These are phyloP conservation scores for Harmothoe impar DNA, from an alignment of 2,888 invertebrate species.

Conservation along the genomic window DNA sequence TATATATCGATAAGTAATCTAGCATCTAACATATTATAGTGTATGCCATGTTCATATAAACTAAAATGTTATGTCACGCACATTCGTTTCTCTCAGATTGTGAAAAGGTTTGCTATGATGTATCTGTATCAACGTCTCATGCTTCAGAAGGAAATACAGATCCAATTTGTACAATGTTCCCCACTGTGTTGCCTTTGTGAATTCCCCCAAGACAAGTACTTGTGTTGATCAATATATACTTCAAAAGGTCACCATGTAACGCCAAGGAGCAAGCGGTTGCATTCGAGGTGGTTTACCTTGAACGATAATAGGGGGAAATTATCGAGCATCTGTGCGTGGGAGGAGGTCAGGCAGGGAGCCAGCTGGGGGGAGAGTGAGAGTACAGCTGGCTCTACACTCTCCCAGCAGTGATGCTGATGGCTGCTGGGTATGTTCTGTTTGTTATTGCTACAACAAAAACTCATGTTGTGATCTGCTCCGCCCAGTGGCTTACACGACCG, in stretches of 20 bases:
- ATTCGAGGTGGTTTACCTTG: not conserved
- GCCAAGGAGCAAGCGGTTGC: not conserved
- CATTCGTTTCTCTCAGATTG: no score
- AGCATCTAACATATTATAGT: no score
- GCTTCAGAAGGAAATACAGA: no score
- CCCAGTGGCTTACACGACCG: not conserved
- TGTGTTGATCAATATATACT: no score
- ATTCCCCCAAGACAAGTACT: no score
- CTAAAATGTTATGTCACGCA: no score
- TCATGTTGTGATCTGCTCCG: not conserved
- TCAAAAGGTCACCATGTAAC: not conserved
- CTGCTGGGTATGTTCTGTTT: not conserved
- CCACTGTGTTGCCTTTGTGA: no score
- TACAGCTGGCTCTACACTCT: not conserved
- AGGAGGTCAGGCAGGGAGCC: not conserved
- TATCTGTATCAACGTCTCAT: no score
- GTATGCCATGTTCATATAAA: no score
- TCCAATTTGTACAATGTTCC: no score
- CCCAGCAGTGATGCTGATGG: not conserved
- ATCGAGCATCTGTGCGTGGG: not conserved
- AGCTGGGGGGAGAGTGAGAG: not conserved
- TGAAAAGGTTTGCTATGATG: no score
- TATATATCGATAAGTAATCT: no score
- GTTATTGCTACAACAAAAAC: not conserved
- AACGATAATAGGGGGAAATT: not conserved